Percentiles rank a stretch among this genome's conserved stretches.
Evolutionary conservation across 2,113 vertebrate genomes (phyloP).

Genomic region (Lophius piscatorius): DNA sequence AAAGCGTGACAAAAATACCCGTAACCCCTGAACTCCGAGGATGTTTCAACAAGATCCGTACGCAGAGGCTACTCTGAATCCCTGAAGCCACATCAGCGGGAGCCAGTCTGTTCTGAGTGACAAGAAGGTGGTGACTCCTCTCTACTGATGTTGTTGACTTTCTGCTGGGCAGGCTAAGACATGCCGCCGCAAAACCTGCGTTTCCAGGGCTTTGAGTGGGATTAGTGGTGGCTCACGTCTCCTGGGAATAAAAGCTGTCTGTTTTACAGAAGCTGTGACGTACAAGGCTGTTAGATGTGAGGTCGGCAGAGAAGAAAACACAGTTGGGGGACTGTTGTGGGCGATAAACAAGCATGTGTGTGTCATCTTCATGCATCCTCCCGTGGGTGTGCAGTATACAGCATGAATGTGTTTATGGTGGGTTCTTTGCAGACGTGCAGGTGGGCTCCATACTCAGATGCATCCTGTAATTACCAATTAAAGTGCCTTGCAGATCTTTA

Average conservation of each 20-base stretch:
- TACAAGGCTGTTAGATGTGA: slow-evolving; percentile 48
- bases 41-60: not conserved
- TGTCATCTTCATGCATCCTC: slow-evolving; percentile 12
- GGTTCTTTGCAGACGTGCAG: slow-evolving; percentile 31
- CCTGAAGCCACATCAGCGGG: not conserved
- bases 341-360: slow-evolving; percentile 18
- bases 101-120: slow-evolving; percentile 9
- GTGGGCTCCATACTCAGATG: slow-evolving; percentile 25
- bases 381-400: slow-evolving; percentile 18
- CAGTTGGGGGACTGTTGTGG: not conserved
- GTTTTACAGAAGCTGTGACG: slow-evolving; percentile 63
- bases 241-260: slow-evolving; percentile 60
- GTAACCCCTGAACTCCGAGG: not conserved
- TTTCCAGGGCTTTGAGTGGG: slow-evolving; percentile 55
- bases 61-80: not conserved
- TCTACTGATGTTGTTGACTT: slow-evolving; percentile 17
- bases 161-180: slow-evolving; percentile 52
- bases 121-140: slow-evolving; percentile 31
- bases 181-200: slow-evolving; percentile 46
- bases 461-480: slow-evolving; percentile 59
- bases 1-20: not conserved
- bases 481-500: slow-evolving; percentile 19
- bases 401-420: slow-evolving; percentile 6
- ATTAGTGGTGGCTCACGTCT: slow-evolving; percentile 59
- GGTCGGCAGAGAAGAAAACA: slow-evolving; percentile 12